Percentiles rank a stretch among this genome's conserved stretches.
These are phyloP conservation scores for Prolemur simus DNA, from an alignment of 2,113 vertebrate species.

Conservation along the genomic window DNA sequence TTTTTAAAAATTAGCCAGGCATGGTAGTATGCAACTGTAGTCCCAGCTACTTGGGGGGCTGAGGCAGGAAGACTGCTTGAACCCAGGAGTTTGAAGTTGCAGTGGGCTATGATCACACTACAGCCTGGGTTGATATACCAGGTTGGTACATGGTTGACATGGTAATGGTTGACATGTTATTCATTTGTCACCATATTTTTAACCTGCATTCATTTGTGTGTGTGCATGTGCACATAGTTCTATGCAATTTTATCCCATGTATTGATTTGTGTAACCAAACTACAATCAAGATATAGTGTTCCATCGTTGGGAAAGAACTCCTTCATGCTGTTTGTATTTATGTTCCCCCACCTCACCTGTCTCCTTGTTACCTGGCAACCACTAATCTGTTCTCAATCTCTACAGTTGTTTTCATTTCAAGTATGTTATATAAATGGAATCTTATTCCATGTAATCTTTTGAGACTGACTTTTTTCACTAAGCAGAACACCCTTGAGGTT, in stretches of 20 bases:
- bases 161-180: not conserved
- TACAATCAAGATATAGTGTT: not conserved
- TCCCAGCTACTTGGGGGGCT: no score
- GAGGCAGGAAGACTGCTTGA: no score
- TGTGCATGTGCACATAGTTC: not conserved
- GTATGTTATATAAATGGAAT: not conserved
- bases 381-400: not conserved
- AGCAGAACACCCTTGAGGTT: not conserved
- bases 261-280: not conserved
- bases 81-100: no score
- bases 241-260: not conserved
- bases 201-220: not conserved
- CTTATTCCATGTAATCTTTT: not conserved
- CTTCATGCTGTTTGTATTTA: not conserved
- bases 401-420: not conserved
- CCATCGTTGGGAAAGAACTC: not conserved
- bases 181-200: not conserved
- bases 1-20: no score
- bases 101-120: no score
- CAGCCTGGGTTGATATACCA: not conserved
- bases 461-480: not conserved
- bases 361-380: not conserved
- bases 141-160: no score
- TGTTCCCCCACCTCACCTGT: not conserved
- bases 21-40: no score